Conservation (phyloP, 2,113 vertebrate genomes). For the Seriola aureovittata region DNA sequence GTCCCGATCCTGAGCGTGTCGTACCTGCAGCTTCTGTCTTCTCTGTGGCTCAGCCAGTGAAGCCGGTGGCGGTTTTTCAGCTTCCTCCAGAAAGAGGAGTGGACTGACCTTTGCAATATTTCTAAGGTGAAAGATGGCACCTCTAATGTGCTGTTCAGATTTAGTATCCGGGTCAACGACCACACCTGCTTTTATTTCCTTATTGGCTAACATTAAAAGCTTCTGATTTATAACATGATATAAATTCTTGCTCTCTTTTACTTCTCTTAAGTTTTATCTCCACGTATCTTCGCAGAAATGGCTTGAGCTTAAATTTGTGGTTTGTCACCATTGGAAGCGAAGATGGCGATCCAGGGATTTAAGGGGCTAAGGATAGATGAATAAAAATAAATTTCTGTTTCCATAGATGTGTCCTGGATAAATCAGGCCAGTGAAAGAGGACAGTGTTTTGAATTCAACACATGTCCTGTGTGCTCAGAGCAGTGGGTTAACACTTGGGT, state of each 20-base stretch:
- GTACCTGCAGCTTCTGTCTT: background rate
- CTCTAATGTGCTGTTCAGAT: conserved; percentile 17
- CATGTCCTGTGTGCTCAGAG: conserved; percentile 46
- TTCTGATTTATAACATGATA: conserved; percentile 35
- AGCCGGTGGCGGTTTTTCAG: background rate
- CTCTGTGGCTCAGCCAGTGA: background rate
- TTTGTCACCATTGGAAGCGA: conserved; percentile 4
- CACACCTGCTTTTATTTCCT: background rate
- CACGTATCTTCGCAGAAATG: background rate
- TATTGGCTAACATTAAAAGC: conserved; percentile 23
- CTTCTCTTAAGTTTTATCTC: background rate
- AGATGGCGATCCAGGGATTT: background rate
- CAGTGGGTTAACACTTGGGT: conserved; percentile 52
- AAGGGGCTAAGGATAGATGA: background rate
- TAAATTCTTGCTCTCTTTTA: background rate
- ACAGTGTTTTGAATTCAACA: conserved; percentile 57
- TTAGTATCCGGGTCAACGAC: conserved; percentile 12
- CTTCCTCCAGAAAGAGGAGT: background rate
- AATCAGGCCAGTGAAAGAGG: conserved; percentile 44
- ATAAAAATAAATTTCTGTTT: conserved; percentile 26
- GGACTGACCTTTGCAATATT: conserved; percentile 22
- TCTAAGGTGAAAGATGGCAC: conserved; percentile 21
- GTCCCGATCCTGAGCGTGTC: too few relatives aligned
- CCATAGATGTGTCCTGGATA: background rate
- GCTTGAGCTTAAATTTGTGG: background rate